Evolutionary conservation across 2,113 vertebrate genomes (phyloP).

Genomic region (Phaethornis superciliosus): DNA sequence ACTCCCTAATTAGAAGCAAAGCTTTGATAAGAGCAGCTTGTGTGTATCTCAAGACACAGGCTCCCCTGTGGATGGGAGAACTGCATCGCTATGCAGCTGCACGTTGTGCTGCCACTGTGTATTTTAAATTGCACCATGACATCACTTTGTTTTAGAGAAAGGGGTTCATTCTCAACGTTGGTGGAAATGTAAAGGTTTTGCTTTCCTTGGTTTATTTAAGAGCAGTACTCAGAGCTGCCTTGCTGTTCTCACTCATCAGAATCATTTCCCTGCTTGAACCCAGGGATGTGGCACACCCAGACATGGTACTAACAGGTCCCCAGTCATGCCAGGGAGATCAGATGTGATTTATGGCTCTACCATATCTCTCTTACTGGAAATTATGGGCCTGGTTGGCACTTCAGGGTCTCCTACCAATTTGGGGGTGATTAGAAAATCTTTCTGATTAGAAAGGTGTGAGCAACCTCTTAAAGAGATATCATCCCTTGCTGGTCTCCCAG

Average conservation of each 20-base stretch:
- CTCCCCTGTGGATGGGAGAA: not conserved
- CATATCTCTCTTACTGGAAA: not conserved
- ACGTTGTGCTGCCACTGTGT: rapidly evolving
- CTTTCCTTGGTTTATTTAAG: not conserved
- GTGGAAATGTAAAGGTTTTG: not conserved
- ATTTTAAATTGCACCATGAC: not conserved
- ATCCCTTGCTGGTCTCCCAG: not conserved
- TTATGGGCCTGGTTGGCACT: not conserved
- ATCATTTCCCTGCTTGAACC: not conserved
- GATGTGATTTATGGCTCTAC: not conserved
- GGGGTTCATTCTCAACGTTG: not conserved
- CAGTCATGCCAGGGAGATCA: not conserved
- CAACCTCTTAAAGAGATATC: not conserved
- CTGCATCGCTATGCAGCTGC: not conserved
- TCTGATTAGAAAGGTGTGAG: not conserved
- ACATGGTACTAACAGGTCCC: not conserved
- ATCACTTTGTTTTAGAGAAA: not conserved
- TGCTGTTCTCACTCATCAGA: not conserved
- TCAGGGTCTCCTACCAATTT: not conserved
- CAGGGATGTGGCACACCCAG: rapidly evolving
- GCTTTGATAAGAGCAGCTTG: not conserved
- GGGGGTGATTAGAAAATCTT: not conserved
- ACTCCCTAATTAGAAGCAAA: not conserved
- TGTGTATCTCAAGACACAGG: not conserved
- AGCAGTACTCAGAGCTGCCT: not conserved